Evolutionary conservation across 1,140 invertebrate species (phyloP).

Genomic region (Samia ricini): DNA sequence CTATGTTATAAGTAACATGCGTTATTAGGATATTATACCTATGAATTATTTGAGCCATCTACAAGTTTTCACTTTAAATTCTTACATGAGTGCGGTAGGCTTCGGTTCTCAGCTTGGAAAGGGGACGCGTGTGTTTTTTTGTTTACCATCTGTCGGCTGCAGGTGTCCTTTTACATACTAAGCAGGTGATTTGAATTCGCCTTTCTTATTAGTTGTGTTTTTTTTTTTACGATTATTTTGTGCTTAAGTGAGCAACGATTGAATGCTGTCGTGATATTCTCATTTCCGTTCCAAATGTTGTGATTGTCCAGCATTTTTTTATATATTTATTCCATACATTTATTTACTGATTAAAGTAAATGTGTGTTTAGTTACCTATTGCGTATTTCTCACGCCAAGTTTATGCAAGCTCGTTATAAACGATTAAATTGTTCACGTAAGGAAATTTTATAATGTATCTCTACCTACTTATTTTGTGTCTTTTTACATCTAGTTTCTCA

Average conservation of each 20-base stretch:
- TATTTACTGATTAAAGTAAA: conserved; percentile 26
- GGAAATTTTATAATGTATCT: too few relatives aligned
- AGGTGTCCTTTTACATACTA: conserved; percentile 66
- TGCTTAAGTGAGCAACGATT: conserved; percentile 15
- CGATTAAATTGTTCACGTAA: background rate
- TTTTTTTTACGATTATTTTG: background rate
- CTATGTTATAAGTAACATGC: too few relatives aligned
- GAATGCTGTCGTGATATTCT: conserved; percentile 8
- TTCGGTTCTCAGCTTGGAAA: conserved; percentile 19
- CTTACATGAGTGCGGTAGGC: conserved; percentile 13
- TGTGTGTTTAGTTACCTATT: conserved; percentile 6
- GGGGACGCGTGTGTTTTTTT: conserved; percentile 52
- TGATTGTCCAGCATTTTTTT: too few relatives aligned
- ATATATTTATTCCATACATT: too few relatives aligned
- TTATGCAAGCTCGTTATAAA: background rate
- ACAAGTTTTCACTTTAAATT: conserved; percentile 1
- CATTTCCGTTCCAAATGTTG: conserved; percentile 12
- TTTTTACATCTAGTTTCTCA: background rate
- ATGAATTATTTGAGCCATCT: background rate
- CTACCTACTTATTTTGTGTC: background rate
- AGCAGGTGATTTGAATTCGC: conserved; percentile 70
- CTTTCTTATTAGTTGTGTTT: conserved; percentile 30
- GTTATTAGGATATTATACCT: too few relatives aligned
- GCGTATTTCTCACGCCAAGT: background rate
- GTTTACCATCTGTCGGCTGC: conserved; percentile 60